These are phyloP conservation scores for Emydocephalus ijimae DNA, from an alignment of 2,113 vertebrate species.

Conservation along the genomic window DNA sequence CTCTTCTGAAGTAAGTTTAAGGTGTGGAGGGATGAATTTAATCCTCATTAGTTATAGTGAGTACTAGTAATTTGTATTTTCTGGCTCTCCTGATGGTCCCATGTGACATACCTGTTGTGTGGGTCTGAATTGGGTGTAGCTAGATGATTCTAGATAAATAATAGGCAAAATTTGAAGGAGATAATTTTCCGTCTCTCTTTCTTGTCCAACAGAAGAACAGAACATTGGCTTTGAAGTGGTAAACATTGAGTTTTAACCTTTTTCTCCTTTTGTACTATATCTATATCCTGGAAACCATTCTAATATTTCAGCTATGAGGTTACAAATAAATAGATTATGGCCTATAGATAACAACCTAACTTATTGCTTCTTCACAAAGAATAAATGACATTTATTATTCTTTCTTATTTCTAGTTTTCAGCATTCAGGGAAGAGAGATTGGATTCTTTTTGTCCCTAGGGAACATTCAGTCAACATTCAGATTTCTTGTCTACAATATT, in stretches of 20 bases:
- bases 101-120: neutral
- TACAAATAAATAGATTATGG: neutral
- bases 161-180: neutral
- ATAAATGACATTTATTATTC: neutral
- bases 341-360: neutral
- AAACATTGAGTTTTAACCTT: neutral
- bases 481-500: neutral
- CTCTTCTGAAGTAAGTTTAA: neutral
- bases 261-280: neutral
- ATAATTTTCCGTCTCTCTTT: neutral
- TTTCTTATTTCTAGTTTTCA: neutral
- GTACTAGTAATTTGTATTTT: neutral
- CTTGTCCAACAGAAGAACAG: neutral
- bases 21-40: conserved; percentile 5
- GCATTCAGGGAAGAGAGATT: neutral
- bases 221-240: neutral
- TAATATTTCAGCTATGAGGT: neutral
- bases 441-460: neutral
- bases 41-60: conserved; percentile 10
- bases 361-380: neutral
- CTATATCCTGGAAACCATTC: neutral
- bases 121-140: neutral
- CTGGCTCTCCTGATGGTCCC: neutral
- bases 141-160: neutral
- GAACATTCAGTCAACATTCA: neutral